Evolutionary conservation across 2,113 vertebrate species (phyloP), one percentile per base, ranked within the genome.

Genomic region (Irena cyanogastra): DNA sequence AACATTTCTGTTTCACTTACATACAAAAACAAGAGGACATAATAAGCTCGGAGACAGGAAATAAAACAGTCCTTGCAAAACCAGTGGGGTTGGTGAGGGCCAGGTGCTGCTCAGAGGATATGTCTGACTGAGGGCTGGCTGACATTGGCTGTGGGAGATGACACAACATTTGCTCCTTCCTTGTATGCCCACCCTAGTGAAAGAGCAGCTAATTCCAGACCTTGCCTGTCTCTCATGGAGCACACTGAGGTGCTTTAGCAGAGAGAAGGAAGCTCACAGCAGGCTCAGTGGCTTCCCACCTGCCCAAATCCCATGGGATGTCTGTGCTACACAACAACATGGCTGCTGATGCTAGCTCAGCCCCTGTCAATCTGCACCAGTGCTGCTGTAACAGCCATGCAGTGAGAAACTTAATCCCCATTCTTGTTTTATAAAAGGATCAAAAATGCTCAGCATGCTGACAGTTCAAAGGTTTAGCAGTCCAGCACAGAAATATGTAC

Each of bases 391-490:
- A 31, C 1, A 21, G 52, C 44, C 1, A 17, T 16, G 65, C 80
- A 42, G 24, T 7, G 52, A 64, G 65, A 52, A 91, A 56, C 2
- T 92, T 78, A 82, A 82, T 91, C 78, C 28, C 75, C 37, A 13
- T 35, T 72, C 74, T 68, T 53, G 37, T 41, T 87, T 78, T 50
- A 79, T 17, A 23, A 60, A 72, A 45, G 53, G 74, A 89, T 75
- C 49, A 84, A 93, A 93, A 94, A 82, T 22, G 57, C 41, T 87
- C 74, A 79, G 69, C 11, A 3, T 66, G 52, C 20, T 68, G 66
- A 14, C 64, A 78, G 82, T 87, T 75, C 74, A 70, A 87, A 94
- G 81, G 37, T 78, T 94, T 60, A 81, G 39, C 83, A 56, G 61
- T 60, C 30, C 56, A 64, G 44, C 30, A 59, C 13, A 95, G 81